Percentiles rank a stretch among this genome's conserved stretches.
Conservation (phyloP, 2,888 invertebrate species). For the Eretmocerus hayati region DNA sequence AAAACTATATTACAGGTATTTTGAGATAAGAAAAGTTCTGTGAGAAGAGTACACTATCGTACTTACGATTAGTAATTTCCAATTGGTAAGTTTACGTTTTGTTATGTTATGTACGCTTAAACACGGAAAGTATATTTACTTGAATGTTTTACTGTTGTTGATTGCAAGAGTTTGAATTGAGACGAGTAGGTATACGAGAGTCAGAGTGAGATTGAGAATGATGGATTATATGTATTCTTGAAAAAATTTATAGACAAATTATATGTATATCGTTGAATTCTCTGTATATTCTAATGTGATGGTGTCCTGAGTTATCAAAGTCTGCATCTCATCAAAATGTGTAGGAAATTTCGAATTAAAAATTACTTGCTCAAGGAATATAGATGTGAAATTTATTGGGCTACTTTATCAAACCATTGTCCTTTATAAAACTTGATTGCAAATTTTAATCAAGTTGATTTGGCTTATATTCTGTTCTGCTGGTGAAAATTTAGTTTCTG, state of each 20-base stretch:
- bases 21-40: constrained; percentile 7
- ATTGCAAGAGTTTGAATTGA: constrained; percentile 8
- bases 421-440: no score
- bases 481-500: no score
- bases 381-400: no score
- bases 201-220: constrained; percentile 7
- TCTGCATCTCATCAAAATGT: constrained; percentile 22
- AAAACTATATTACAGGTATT: constrained; percentile 11
- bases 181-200: constrained; percentile 2
- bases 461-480: no score
- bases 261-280: constrained; percentile 20
- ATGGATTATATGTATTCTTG: constrained; percentile 12
- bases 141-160: constrained; percentile 22
- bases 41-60: constrained; percentile 11
- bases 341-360: constrained; percentile 23
- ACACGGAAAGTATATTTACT: constrained; percentile 9
- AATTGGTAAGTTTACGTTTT: constrained; percentile 23
- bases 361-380: constrained; percentile 16
- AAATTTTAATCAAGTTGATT: no score
- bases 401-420: no score
- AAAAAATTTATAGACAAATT: constrained; percentile 19
- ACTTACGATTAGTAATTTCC: constrained; percentile 17
- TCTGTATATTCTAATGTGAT: constrained; percentile 25
- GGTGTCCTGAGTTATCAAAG: constrained; percentile 23
- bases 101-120: constrained; percentile 23